Percentiles rank a stretch among this genome's conserved stretches.
Evolutionary conservation across 2,888 invertebrate species (phyloP).

Genomic region (Drepanosiphum platanoidis): DNA sequence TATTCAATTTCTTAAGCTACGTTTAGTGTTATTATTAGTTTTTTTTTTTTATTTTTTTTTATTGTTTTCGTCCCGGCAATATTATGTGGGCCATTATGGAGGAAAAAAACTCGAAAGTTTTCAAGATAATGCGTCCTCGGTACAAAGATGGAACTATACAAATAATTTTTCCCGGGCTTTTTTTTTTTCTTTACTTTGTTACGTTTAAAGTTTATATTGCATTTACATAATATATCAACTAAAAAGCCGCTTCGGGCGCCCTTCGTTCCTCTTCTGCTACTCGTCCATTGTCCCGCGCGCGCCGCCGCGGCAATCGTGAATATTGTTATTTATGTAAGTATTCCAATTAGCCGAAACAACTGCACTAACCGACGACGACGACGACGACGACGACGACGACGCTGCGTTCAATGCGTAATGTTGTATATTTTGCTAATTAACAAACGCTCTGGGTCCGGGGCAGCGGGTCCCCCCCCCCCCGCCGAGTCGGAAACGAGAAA

Average conservation of each 20-base stretch:
- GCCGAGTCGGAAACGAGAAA: background rate
- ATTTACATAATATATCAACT: slow-evolving; percentile 29
- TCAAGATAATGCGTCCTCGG: background rate
- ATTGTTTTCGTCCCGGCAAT: background rate
- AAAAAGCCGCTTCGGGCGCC: background rate
- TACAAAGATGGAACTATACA: background rate
- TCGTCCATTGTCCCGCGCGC: background rate
- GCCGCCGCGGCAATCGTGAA: background rate
- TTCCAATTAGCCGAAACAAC: background rate
- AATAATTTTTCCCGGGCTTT: background rate
- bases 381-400: too few species aligned
- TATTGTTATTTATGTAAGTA: background rate
- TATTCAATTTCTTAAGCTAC: background rate
- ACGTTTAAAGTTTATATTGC: slow-evolving; percentile 8
- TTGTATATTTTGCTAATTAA: background rate
- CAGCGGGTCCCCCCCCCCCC: too few species aligned
- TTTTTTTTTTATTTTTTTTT: too few species aligned
- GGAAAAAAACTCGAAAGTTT: background rate
- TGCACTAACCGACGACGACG: background rate
- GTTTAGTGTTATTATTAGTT: too few species aligned
- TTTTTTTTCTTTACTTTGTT: background rate
- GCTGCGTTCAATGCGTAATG: background rate
- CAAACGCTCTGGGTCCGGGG: background rate
- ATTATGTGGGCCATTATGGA: background rate
- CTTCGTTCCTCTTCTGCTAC: background rate